Evolutionary conservation across 2,888 invertebrate species (phyloP), one percentile per base, ranked within the genome.

Genomic region (Balanococcus diminutus): DNA sequence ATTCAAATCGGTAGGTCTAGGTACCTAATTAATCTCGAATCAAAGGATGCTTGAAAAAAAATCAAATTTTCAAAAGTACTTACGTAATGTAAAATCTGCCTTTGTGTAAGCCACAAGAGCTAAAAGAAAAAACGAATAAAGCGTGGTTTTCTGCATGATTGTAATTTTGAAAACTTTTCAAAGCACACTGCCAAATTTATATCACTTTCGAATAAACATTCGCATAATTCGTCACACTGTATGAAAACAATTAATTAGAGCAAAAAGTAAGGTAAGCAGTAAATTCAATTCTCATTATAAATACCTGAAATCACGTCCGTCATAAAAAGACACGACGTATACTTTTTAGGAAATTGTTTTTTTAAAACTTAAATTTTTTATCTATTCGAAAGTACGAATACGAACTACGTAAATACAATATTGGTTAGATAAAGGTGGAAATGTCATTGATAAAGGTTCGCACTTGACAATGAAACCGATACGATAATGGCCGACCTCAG

Each of bases 31-130:
- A n/a, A 36, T 36, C 8, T 36, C 36, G 8, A 36, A 36, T 36
- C 8, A n/a, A n/a, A n/a, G n/a, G n/a, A n/a, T n/a, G 2, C 42
- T 5, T 11, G 11, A 42, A 42, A 42, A 14, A 42, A 42, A 42
- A 42, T 11, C 36, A 3, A 5, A 3, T 19, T 51, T 67, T 28
- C 9, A 67, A 82, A 28, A 28, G 2, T n/a, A 83, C 83, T 83
- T 19, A 83, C 83, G 83, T 28, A 83, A n/a, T 9, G 28, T 51
- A 83, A 83, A 83, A 32, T 56, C 61, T 28, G 61, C 61, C 28
- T 28, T 67, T 11, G 3, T 36, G 11, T 11, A 19, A 19, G n/a
- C 19, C 19, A 56, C 31, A 28, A 31, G n/a, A 2, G 22, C n/a
- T 9, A 32, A 19, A 51, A 25, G 5, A 25, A 81, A 28, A 19